These are phyloP conservation scores for Pasiphila rectangulata DNA, from an alignment of 2,888 invertebrate species.

Conservation along the genomic window DNA sequence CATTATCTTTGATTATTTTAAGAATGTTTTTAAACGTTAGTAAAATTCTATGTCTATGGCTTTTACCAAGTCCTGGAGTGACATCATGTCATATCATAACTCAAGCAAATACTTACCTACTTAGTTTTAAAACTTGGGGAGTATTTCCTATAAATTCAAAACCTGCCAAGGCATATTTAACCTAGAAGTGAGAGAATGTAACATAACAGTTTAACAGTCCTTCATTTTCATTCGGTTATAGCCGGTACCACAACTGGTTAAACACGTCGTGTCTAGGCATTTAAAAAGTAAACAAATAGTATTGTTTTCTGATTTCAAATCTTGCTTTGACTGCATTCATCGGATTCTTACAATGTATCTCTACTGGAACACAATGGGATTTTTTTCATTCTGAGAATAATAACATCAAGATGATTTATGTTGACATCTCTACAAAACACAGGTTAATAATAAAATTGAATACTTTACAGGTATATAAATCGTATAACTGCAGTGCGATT, in stretches of 20 bases:
- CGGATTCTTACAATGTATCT: conserved; percentile 12
- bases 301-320: conserved; percentile 20
- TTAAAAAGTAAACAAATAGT: conserved; percentile 48
- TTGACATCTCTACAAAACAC: no score
- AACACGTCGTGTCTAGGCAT: conserved; percentile 48
- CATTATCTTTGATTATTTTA: no score
- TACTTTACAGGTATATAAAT: no score
- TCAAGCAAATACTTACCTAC: no score
- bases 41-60: no score
- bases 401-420: conserved; percentile 15
- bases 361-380: conserved; percentile 8
- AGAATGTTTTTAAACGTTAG: no score
- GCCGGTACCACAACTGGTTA: conserved; percentile 52
- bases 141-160: conserved; percentile 8
- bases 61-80: no score
- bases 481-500: no score
- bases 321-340: conserved; percentile 12
- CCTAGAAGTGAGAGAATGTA: conserved; percentile 21
- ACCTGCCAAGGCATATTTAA: conserved; percentile 16
- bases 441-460: no score
- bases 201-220: no score
- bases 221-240: conserved; percentile 41
- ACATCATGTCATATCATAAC: no score
- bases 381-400: conserved; percentile 20
- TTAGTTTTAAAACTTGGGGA: not conserved